phyloP scores from a whole-genome alignment of 2,888 invertebrate species.

The Endomychus coccineus region DNA sequence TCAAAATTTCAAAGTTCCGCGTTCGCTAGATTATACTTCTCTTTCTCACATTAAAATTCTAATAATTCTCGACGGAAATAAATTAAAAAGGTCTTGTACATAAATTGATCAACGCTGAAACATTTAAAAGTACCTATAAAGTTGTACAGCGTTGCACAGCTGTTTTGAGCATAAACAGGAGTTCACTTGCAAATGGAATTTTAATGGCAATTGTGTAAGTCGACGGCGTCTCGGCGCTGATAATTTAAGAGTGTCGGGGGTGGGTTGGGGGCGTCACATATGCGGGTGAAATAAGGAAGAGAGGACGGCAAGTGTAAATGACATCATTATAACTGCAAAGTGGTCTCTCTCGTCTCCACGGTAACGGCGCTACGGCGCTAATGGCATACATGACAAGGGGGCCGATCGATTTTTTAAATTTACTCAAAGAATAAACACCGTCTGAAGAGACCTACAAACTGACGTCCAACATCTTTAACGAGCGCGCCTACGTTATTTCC shows the following conservation, averaged over 20 bases:
- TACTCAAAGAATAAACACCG: slow-evolving; percentile 44
- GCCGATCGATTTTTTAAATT: slow-evolving; percentile 47
- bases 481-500: slow-evolving; percentile 11
- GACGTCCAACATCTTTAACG: slow-evolving; percentile 14
- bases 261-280: slow-evolving; percentile 33
- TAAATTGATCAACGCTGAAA: no score
- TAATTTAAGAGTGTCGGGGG: slow-evolving; percentile 25
- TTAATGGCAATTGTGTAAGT: slow-evolving; percentile 31
- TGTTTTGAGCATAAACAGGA: slow-evolving; percentile 5
- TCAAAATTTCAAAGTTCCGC: no score
- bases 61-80: no score
- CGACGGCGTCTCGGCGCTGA: slow-evolving; percentile 20
- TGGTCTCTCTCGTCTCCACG: slow-evolving; percentile 45
- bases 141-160: no score
- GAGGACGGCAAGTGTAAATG: slow-evolving; percentile 46
- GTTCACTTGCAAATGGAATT: slow-evolving; percentile 26
- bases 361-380: slow-evolving; percentile 43
- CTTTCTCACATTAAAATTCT: no score
- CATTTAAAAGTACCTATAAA: no score
- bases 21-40: no score
- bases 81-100: no score
- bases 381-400: slow-evolving; percentile 47
- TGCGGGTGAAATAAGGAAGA: slow-evolving; percentile 42
- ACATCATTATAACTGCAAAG: slow-evolving; percentile 49
- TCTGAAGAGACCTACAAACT: slow-evolving; percentile 15